These are phyloP conservation scores for Congeria kusceri DNA, from an alignment of 2,888 invertebrate species.

Conservation along the genomic window DNA sequence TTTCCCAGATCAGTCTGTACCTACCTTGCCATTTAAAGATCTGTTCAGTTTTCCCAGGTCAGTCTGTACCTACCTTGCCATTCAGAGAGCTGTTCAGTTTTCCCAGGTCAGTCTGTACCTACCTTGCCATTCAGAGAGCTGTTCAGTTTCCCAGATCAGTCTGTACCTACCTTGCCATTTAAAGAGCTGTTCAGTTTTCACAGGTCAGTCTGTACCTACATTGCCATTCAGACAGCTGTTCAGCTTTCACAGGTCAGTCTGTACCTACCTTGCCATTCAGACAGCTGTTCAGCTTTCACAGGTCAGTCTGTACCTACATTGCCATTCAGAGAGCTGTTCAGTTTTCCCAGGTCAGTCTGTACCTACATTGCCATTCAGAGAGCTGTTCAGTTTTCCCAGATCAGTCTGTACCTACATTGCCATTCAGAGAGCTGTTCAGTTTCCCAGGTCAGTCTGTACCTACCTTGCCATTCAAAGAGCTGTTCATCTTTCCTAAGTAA, in stretches of 20 bases:
- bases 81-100: conserved; percentile 90
- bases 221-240: conserved; percentile 86
- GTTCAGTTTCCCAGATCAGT: too few species aligned
- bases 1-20: conserved; percentile 89
- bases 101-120: conserved; percentile 89
- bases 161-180: too few species aligned
- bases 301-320: conserved; percentile 84
- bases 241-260: too few species aligned
- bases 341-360: conserved; percentile 88
- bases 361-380: conserved; percentile 88
- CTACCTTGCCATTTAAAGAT: conserved; percentile 87
- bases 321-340: conserved; percentile 90
- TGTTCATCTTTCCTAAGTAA: conserved; percentile 89
- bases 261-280: too few species aligned
- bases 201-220: conserved; percentile 90
- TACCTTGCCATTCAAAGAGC: conserved; percentile 89
- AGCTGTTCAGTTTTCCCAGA: conserved; percentile 89
- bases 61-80: too few species aligned
- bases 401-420: conserved; percentile 88
- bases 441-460: conserved; percentile 88
- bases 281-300: too few species aligned
- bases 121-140: conserved; percentile 87
- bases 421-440: conserved; percentile 90
- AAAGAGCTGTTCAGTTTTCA: too few species aligned
- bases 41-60: too few species aligned